These are phyloP conservation scores for Sycon ciliatum DNA, from an alignment of 37 sponge, comb jelly and placozoan species.

Conservation along the genomic window DNA sequence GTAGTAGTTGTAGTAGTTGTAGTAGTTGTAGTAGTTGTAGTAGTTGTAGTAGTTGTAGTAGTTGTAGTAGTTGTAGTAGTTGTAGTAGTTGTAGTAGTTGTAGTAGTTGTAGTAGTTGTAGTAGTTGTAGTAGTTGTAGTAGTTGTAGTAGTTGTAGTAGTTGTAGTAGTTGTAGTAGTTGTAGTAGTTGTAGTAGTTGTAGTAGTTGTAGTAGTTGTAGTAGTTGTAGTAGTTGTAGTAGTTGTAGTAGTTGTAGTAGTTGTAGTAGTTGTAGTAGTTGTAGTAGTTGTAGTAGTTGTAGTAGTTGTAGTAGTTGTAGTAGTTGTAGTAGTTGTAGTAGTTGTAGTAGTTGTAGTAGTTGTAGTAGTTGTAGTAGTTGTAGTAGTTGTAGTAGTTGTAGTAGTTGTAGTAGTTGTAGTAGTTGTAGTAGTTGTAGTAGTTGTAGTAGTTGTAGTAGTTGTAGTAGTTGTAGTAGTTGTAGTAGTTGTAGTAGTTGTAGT, in stretches of 20 bases:
- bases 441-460: slow-evolving; percentile 8
- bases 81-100: slow-evolving; percentile 8
- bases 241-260: slow-evolving; percentile 8
- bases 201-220: slow-evolving; percentile 8
- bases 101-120: slow-evolving; percentile 6
- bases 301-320: slow-evolving; percentile 8
- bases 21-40: slow-evolving; percentile 8
- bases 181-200: background rate
- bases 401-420: slow-evolving; percentile 6
- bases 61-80: slow-evolving; percentile 8
- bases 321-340: slow-evolving; percentile 8
- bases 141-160: slow-evolving; percentile 8
- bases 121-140: slow-evolving; percentile 8
- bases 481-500: slow-evolving; percentile 8
- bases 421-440: slow-evolving; percentile 8
- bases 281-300: slow-evolving; percentile 6
- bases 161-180: slow-evolving; percentile 2
- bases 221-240: slow-evolving; percentile 6
- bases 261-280: slow-evolving; percentile 8
- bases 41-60: slow-evolving; percentile 6
- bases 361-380: slow-evolving; percentile 8
- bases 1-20: slow-evolving; percentile 8
- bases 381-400: slow-evolving; percentile 8
- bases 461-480: slow-evolving; percentile 6
- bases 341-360: slow-evolving; percentile 6